These are phyloP conservation scores for Protosalanx chinensis DNA, from an alignment of 2,797 vertebrate genomes.

Conservation along the genomic window DNA sequence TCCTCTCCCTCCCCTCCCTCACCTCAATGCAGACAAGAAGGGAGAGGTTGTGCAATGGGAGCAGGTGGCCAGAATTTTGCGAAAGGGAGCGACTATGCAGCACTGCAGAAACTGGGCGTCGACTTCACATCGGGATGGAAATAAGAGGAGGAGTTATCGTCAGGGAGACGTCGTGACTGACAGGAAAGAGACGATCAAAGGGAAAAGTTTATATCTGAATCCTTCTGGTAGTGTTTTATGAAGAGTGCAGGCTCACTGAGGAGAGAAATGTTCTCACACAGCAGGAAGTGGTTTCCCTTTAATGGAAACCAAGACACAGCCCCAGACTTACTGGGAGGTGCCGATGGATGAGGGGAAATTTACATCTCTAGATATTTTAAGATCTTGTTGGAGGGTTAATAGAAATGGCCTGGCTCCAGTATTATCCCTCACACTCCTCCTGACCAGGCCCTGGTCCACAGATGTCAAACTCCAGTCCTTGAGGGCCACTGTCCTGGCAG, in stretches of 20 bases:
- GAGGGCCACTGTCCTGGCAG: too few species aligned
- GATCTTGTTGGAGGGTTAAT: not conserved
- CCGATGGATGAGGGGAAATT: too few species aligned
- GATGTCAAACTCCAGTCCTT: too few species aligned
- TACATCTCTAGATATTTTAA: too few species aligned
- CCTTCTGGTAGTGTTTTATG: too few species aligned
- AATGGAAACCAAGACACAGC: too few species aligned
- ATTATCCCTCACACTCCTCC: not conserved
- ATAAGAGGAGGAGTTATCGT: not conserved
- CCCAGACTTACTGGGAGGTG: too few species aligned
- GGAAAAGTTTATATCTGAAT: not conserved
- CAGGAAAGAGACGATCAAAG: not conserved
- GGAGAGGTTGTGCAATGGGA: constrained; percentile 19
- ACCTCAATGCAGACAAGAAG: constrained; percentile 54
- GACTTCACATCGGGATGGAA: constrained; percentile 41
- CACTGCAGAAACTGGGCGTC: constrained; percentile 75
- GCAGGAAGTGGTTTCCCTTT: too few species aligned
- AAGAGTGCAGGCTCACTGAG: too few species aligned
- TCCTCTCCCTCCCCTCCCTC: constrained; percentile 25
- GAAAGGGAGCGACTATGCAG: constrained; percentile 56
- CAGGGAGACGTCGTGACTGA: not conserved
- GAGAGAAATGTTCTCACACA: too few species aligned
- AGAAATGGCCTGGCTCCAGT: not conserved
- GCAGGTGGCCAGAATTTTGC: constrained; percentile 38
- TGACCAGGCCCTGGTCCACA: too few species aligned